These are phyloP conservation scores for Mola mola DNA, from an alignment of 2,113 vertebrate species.

Conservation along the genomic window DNA sequence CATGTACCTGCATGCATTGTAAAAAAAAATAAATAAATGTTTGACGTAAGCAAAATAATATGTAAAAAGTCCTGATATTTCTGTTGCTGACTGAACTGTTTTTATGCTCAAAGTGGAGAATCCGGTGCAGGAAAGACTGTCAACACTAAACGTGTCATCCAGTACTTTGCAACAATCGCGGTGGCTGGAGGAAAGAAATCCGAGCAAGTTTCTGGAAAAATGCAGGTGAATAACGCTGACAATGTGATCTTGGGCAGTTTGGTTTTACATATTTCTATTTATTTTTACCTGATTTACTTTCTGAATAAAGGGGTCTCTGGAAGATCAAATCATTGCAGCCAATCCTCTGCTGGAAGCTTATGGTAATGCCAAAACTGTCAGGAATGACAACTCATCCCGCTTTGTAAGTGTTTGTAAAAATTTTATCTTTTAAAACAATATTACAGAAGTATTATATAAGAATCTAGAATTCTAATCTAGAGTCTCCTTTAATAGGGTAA, in stretches of 20 bases:
- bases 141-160: slow-evolving; percentile 95
- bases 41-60: not conserved
- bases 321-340: slow-evolving; percentile 87
- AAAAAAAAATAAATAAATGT: not conserved
- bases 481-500: slow-evolving; percentile 54
- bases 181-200: slow-evolving; percentile 78
- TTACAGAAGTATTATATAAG: too few relatives aligned
- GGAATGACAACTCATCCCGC: slow-evolving; percentile 87
- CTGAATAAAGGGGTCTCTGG: slow-evolving; percentile 85
- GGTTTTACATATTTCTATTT: too few relatives aligned
- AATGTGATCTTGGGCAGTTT: too few relatives aligned
- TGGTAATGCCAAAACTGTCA: slow-evolving; percentile 85
- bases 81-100: not conserved
- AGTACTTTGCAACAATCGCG: slow-evolving; percentile 96
- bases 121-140: slow-evolving; percentile 96
- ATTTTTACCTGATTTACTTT: too few relatives aligned
- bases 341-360: slow-evolving; percentile 86
- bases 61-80: not conserved
- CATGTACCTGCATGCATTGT: too few relatives aligned
- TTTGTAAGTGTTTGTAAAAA: slow-evolving; percentile 76
- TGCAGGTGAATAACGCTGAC: slow-evolving; percentile 76
- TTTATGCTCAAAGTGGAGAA: slow-evolving; percentile 84
- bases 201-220: slow-evolving; percentile 74
- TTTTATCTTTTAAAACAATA: not conserved
- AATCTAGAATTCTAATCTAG: not conserved